Conservation (phyloP, 2,113 vertebrate species). For the Petrocephalus zakoni region DNA sequence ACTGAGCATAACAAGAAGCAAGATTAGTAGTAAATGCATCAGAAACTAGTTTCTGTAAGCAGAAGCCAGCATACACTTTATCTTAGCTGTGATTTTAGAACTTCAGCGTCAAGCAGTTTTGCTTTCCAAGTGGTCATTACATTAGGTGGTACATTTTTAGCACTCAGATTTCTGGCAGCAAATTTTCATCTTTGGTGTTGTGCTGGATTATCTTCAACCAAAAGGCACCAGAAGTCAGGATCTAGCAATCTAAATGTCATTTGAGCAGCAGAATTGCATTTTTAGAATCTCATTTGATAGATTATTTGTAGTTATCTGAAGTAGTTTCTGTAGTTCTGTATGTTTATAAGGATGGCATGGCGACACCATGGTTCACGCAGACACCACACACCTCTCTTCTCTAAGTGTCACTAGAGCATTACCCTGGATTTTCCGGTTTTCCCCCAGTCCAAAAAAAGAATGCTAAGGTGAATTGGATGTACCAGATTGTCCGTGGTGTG, state of each 20-base stretch:
- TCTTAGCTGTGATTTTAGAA: not conserved
- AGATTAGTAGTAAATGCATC: not conserved
- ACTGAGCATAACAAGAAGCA: not conserved
- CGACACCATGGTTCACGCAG: not conserved
- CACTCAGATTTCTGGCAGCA: not conserved
- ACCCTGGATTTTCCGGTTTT: not conserved
- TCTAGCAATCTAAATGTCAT: not conserved
- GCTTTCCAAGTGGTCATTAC: not conserved
- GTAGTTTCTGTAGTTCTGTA: not conserved
- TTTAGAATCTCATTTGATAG: not conserved
- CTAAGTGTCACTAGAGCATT: not conserved
- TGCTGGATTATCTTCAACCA: not conserved
- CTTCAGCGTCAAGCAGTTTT: not conserved
- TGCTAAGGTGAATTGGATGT: not conserved
- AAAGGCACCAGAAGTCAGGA: not conserved
- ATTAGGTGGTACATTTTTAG: not conserved
- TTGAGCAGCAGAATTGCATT: not conserved
- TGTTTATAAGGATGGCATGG: not conserved
- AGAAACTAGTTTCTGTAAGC: not conserved
- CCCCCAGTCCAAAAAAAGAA: not conserved
- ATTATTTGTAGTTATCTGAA: not conserved
- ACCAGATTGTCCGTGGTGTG: not conserved
- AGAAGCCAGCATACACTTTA: not conserved
- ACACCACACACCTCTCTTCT: not conserved
- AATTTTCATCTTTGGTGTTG: not conserved